Evolutionary conservation across 2,797 vertebrate genomes (phyloP).

Genomic region (Threskiornis aethiopicus): DNA sequence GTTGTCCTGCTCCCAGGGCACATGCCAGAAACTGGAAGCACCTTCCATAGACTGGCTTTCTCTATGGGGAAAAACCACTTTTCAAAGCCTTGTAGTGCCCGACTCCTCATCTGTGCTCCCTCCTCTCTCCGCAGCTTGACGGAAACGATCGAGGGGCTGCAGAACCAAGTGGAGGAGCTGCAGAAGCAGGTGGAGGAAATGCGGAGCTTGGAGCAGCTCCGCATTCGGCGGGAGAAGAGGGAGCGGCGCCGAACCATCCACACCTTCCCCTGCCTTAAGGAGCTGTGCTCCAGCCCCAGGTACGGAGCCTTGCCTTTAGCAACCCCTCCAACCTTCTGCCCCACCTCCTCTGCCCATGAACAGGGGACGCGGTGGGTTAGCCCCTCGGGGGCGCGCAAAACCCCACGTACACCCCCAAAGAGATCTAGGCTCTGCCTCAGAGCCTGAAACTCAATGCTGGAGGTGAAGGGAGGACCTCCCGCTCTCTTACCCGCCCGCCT

Average conservation of each 20-base stretch:
- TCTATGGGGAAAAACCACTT: neutral
- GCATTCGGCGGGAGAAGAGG: constrained; percentile 87
- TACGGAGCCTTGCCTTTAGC: neutral
- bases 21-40: neutral
- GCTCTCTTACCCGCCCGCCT: neutral
- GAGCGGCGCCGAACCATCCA: constrained; percentile 93
- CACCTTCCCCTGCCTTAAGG: constrained; percentile 95
- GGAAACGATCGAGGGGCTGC: constrained; percentile 88
- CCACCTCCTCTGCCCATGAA: neutral
- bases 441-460: neutral
- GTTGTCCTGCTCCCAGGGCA: neutral
- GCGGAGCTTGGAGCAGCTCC: constrained; percentile 88
- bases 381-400: neutral
- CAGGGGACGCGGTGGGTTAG: neutral
- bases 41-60: neutral
- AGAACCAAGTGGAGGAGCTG: constrained; percentile 91
- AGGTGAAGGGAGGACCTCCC: neutral
- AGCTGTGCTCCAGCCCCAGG: constrained; percentile 89
- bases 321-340: neutral
- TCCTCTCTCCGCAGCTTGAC: constrained; percentile 80
- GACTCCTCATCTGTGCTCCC: neutral
- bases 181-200: constrained; percentile 91
- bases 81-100: neutral
- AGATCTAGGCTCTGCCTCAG: neutral
- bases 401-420: neutral